These are phyloP conservation scores for Colletes gigas DNA, from an alignment of 1,140 invertebrate species.

Conservation along the genomic window DNA sequence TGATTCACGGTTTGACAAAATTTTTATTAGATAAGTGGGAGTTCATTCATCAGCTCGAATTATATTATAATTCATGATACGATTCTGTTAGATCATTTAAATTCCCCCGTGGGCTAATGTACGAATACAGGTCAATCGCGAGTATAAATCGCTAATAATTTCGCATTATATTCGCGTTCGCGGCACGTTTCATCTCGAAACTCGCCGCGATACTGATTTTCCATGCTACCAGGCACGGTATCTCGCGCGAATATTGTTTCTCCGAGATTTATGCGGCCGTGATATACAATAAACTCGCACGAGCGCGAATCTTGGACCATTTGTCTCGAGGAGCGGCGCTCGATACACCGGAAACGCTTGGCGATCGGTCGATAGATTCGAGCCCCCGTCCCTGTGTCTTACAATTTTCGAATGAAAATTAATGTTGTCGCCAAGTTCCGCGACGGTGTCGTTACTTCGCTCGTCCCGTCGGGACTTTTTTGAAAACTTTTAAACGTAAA, in stretches of 20 bases:
- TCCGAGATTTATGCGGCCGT: neutral
- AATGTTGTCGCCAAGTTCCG: slow-evolving; percentile 4
- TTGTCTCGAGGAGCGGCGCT: neutral
- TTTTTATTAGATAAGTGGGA: no score
- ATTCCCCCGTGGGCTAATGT: no score
- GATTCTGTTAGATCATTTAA: no score
- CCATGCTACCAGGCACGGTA: neutral
- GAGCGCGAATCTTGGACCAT: neutral
- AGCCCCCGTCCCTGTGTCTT: neutral
- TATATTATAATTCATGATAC: no score
- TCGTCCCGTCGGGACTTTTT: neutral
- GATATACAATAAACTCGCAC: neutral
- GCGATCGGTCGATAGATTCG: neutral
- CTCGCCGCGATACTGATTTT: no score
- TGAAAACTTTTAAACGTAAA: slow-evolving; percentile 17
- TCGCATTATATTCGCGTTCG: no score
- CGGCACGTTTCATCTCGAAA: no score
- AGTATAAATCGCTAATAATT: no score
- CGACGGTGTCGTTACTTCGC: slow-evolving; percentile 5
- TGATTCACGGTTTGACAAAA: no score
- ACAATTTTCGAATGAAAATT: slow-evolving; percentile 4
- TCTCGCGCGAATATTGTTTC: neutral
- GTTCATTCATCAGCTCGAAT: no score
- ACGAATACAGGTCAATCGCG: no score
- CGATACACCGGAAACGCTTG: neutral